These are phyloP conservation scores for Zygothrica quintamaculata DNA, from an alignment of 2,888 invertebrate species.

Conservation along the genomic window DNA sequence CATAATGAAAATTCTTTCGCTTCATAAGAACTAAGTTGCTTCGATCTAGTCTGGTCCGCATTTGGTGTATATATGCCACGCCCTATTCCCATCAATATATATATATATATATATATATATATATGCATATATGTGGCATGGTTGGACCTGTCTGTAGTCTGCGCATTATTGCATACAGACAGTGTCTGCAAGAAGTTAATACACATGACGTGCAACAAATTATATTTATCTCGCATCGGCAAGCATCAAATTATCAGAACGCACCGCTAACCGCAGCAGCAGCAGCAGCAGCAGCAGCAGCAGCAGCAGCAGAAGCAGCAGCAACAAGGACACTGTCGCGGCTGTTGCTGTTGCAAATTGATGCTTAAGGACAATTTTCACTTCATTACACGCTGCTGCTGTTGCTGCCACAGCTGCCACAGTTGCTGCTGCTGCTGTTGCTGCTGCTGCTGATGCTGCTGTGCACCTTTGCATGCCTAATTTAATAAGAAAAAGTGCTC, in stretches of 20 bases:
- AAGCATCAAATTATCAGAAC: constrained; percentile 77
- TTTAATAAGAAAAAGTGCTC: constrained; percentile 73
- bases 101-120: too few relatives aligned
- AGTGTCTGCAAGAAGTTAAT: constrained; percentile 75
- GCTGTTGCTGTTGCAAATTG: constrained; percentile 73
- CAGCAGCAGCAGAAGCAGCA: constrained; percentile 18
- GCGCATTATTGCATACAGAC: constrained; percentile 37
- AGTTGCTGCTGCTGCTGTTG: constrained; percentile 26
- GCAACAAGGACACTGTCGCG: constrained; percentile 27
- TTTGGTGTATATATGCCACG: too few relatives aligned
- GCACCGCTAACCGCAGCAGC: constrained; percentile 46
- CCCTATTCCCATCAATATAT: too few relatives aligned
- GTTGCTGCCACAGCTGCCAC: constrained; percentile 3
- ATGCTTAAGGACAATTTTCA: constrained; percentile 83
- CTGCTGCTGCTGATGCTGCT: constrained; percentile 13
- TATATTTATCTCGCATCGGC: constrained; percentile 82
- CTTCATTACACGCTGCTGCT: constrained; percentile 77
- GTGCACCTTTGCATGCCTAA: constrained; percentile 67
- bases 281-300: constrained; percentile 12
- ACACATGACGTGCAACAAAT: constrained; percentile 81
- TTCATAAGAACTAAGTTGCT: too few relatives aligned
- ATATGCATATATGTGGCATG: too few relatives aligned
- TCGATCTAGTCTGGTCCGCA: too few relatives aligned
- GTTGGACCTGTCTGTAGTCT: constrained; percentile 13
- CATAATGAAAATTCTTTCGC: constrained; percentile 59